phyloP scores from a whole-genome alignment of 2,797 vertebrate genomes.

The Carcharodon carcharias region DNA sequence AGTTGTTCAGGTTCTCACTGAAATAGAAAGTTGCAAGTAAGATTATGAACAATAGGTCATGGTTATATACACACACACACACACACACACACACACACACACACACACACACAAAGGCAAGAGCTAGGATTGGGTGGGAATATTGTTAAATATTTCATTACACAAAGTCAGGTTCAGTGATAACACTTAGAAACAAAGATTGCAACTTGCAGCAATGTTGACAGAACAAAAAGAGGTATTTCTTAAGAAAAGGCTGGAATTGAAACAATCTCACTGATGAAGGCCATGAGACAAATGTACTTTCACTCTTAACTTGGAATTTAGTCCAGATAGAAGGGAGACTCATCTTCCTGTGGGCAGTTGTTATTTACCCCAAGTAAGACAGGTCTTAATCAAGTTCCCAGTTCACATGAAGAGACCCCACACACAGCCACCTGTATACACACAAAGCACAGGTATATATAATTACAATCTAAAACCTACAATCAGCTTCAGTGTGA shows the following conservation, averaged over 20 bases:
- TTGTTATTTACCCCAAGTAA: neutral
- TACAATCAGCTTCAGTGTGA: neutral
- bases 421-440: neutral
- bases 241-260: neutral
- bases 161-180: neutral
- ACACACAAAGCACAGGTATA: neutral
- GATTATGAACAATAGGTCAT: neutral
- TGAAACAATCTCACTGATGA: neutral
- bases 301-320: neutral
- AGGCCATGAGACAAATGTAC: too few relatives aligned
- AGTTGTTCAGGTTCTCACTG: neutral
- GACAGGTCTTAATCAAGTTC: neutral
- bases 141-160: neutral
- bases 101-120: neutral
- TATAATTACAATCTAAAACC: neutral
- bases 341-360: neutral
- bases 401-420: neutral
- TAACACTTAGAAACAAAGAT: neutral
- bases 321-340: neutral
- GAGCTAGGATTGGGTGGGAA: neutral
- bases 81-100: too few relatives aligned
- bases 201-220: neutral
- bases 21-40: neutral
- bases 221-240: neutral
- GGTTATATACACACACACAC: neutral